Evolutionary conservation across 2,797 vertebrate genomes (phyloP).

Genomic region (Spheniscus humboldti): DNA sequence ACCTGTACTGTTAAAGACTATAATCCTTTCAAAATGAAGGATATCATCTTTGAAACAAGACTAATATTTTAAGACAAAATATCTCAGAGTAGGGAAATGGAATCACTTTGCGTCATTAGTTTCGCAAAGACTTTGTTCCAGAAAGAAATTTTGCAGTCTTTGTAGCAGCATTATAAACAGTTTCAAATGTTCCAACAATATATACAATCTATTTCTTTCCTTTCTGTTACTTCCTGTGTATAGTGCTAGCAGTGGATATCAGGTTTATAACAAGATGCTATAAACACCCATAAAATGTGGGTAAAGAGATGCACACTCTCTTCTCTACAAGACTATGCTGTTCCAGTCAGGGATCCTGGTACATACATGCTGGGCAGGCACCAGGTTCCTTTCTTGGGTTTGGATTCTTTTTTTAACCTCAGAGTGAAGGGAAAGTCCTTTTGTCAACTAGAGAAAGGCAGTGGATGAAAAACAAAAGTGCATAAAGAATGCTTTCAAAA

Average conservation of each 20-base stretch:
- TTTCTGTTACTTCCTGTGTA: neutral
- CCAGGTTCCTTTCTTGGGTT: neutral
- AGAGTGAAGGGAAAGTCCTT: neutral
- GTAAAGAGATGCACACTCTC: neutral
- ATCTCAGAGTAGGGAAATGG: neutral
- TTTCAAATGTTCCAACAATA: neutral
- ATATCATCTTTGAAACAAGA: neutral
- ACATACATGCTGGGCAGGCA: rapidly evolving
- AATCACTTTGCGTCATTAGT: neutral
- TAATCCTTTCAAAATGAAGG: neutral
- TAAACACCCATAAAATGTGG: neutral
- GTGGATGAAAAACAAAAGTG: neutral
- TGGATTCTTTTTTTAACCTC: neutral
- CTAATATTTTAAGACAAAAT: neutral
- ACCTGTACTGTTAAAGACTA: neutral
- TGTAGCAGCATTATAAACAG: neutral
- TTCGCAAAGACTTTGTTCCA: neutral
- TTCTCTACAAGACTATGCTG: neutral
- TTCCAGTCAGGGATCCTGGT: neutral
- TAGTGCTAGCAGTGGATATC: neutral
- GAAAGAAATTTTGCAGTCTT: neutral
- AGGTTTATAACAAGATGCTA: neutral
- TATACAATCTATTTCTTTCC: neutral
- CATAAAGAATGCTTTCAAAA: neutral
- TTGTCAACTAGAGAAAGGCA: neutral